These are phyloP conservation scores for Salvator merianae DNA, from an alignment of 2,113 vertebrate species.

Conservation along the genomic window DNA sequence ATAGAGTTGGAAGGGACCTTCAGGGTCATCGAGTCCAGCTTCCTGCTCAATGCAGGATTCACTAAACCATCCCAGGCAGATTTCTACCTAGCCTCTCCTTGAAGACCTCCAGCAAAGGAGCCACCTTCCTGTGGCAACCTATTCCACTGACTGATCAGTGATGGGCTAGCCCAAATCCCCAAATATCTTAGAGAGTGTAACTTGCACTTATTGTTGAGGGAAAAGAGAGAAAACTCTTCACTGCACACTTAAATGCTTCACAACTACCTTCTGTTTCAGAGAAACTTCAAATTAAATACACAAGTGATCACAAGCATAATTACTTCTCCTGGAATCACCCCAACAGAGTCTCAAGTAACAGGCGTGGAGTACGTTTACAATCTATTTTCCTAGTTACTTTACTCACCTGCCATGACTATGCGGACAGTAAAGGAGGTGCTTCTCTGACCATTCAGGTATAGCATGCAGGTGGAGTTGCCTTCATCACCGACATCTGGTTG, in stretches of 20 bases:
- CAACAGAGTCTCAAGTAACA: background rate
- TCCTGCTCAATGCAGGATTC: too few species aligned
- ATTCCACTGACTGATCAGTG: too few species aligned
- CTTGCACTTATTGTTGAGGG: background rate
- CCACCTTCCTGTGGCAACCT: too few species aligned
- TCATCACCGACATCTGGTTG: background rate
- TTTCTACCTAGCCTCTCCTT: too few species aligned
- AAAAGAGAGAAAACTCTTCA: background rate
- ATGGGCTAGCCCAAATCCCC: background rate
- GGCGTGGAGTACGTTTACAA: too few species aligned
- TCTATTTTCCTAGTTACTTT: background rate
- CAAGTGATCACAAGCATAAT: background rate
- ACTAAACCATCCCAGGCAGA: too few species aligned
- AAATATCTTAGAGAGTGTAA: background rate
- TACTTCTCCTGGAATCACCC: background rate
- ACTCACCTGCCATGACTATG: conserved; percentile 32
- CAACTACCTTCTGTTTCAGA: background rate
- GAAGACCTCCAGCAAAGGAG: too few species aligned
- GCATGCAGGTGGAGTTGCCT: conserved; percentile 28
- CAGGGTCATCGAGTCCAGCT: too few species aligned
- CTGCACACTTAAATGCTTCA: background rate
- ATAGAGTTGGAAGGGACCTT: too few species aligned
- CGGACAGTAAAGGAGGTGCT: conserved; percentile 14
- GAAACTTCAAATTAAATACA: background rate
- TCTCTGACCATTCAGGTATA: conserved; percentile 23